phyloP scores from a whole-genome alignment of 1,140 invertebrate species.

The Tetragonula clypearis region DNA sequence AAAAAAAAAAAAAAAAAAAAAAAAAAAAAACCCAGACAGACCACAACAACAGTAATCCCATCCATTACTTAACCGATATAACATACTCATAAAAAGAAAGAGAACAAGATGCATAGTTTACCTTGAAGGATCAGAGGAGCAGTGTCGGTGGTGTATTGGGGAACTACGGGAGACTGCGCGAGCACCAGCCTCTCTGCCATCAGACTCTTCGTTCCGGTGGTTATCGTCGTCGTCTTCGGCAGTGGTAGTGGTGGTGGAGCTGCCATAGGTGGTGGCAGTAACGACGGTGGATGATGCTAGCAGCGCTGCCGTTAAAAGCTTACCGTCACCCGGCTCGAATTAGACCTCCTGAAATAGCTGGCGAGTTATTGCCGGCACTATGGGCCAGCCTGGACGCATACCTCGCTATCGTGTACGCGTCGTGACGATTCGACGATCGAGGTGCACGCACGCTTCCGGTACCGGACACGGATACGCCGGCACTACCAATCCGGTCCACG shows the following conservation, averaged over 20 bases:
- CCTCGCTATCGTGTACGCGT: slow-evolving; percentile 29
- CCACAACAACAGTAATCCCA: no score
- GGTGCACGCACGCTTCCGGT: slow-evolving; percentile 56
- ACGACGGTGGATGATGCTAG: slow-evolving; percentile 60
- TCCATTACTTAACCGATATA: not conserved
- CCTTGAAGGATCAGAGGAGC: slow-evolving; percentile 69
- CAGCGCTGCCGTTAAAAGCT: slow-evolving; percentile 70
- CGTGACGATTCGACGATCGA: slow-evolving; percentile 22
- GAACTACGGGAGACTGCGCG: slow-evolving; percentile 75
- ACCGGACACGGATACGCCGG: slow-evolving; percentile 31
- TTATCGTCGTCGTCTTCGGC: slow-evolving; percentile 67
- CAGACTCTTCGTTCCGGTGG: slow-evolving; percentile 59
- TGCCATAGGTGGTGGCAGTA: slow-evolving; percentile 33
- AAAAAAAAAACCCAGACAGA: no score
- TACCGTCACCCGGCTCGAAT: slow-evolving; percentile 78
- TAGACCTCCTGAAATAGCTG: slow-evolving; percentile 79
- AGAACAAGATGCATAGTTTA: slow-evolving; percentile 64
- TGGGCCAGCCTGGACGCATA: slow-evolving; percentile 62
- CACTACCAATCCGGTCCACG: not conserved
- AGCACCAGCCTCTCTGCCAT: slow-evolving; percentile 53
- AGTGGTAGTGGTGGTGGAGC: slow-evolving; percentile 32
- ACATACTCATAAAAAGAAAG: not conserved
- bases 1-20: no score
- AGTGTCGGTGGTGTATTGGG: slow-evolving; percentile 65
- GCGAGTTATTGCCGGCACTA: slow-evolving; percentile 76